Percentiles rank a stretch among this genome's conserved stretches.
These are phyloP conservation scores for Tortrix viridana DNA, from an alignment of 2,888 invertebrate genomes.

Conservation along the genomic window DNA sequence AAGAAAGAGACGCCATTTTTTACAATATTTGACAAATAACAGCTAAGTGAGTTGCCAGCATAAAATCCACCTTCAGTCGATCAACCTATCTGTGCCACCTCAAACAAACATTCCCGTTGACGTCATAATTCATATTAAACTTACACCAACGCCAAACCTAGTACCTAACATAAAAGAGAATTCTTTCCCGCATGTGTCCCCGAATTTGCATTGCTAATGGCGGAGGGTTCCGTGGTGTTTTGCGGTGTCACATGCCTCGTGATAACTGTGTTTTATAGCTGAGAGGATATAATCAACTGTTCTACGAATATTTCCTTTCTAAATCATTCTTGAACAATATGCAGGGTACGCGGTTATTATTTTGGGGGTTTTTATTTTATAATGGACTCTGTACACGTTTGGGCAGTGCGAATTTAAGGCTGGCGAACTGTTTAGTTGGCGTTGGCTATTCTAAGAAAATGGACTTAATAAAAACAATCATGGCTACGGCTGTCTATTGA, in stretches of 20 bases:
- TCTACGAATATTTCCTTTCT: conserved; percentile 27
- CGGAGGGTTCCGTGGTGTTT: conserved; percentile 43
- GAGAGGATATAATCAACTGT: conserved; percentile 34
- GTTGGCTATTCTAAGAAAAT: no score
- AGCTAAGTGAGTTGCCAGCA: no score
- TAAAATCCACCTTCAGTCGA: background rate
- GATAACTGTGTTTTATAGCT: conserved; percentile 37
- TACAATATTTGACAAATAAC: no score
- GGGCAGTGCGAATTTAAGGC: no score
- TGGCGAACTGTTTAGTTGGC: no score
- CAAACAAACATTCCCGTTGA: conserved; percentile 5
- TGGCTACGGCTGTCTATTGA: no score
- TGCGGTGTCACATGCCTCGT: conserved; percentile 34
- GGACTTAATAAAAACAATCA: no score
- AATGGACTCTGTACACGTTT: no score
- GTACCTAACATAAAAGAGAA: conserved; percentile 40
- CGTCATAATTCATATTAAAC: conserved; percentile 30
- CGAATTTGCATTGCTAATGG: conserved; percentile 72
- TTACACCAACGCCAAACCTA: conserved; percentile 38
- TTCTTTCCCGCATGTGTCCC: conserved; percentile 52
- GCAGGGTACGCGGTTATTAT: background rate
- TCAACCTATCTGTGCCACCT: background rate
- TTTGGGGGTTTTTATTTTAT: background rate
- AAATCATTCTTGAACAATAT: conserved; percentile 17
- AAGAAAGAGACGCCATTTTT: no score